phyloP scores from a whole-genome alignment of 2,797 vertebrate species.

The Hippocampus kuda region DNA sequence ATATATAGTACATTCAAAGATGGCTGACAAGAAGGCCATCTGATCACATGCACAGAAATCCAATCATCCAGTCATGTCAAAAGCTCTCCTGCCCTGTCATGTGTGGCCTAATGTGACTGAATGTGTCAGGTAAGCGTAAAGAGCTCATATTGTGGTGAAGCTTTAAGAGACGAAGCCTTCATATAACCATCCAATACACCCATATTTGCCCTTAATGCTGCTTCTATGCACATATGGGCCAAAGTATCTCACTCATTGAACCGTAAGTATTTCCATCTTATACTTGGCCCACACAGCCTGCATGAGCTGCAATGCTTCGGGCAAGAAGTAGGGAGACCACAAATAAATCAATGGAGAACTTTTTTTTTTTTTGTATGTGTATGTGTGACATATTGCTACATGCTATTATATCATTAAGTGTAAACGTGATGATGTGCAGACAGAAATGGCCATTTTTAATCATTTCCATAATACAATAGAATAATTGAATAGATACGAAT shows the following conservation, averaged over 20 bases:
- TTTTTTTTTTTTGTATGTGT: no score
- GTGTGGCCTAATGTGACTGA: background rate
- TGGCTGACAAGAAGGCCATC: slow-evolving; percentile 8
- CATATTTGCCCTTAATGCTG: slow-evolving; percentile 16
- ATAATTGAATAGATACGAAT: background rate
- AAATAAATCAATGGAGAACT: slow-evolving; percentile 29
- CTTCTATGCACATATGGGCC: slow-evolving; percentile 25
- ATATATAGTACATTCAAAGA: background rate
- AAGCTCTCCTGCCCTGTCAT: background rate
- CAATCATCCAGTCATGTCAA: slow-evolving; percentile 1
- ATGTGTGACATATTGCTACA: background rate
- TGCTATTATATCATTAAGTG: background rate
- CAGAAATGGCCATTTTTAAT: background rate
- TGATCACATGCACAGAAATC: slow-evolving; percentile 7
- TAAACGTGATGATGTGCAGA: background rate
- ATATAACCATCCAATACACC: background rate
- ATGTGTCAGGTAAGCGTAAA: slow-evolving; percentile 10
- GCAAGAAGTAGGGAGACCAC: slow-evolving; percentile 33
- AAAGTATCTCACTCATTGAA: slow-evolving; percentile 21
- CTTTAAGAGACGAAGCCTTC: slow-evolving; percentile 4
- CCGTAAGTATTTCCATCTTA: slow-evolving; percentile 11
- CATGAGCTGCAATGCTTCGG: slow-evolving; percentile 27
- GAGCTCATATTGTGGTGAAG: background rate
- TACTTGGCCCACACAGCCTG: slow-evolving; percentile 14
- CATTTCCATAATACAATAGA: background rate